Base-by-base conservation (phyloP, 2,888 invertebrate species). In the Myopa tessellatipennis region DNA sequence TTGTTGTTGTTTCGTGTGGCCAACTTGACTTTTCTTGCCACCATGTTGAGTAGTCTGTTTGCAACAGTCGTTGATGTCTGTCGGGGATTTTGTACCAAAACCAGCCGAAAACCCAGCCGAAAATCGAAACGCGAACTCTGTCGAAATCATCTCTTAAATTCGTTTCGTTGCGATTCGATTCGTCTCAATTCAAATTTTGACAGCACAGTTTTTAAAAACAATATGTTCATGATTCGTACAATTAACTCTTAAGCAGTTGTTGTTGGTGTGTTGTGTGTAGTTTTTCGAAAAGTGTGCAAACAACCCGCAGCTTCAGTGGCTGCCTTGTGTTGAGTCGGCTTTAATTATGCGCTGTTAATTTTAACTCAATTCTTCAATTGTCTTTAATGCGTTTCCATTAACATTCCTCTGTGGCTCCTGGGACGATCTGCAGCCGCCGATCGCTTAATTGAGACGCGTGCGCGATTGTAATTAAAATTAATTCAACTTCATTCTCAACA, bases 11-110 rank as follows among this genome's bases (percentile, higher is more conserved):
- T 45, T 40, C 40, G 67, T 76, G 77, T 73, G 79, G 77, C 74
- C 80, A 79, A 81, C 79, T 78, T 78, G 80, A 77, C 77, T 81
- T 79, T 80, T 81, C 79, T 38, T 77, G 81, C 76, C 73, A 77
- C 80, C 78, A 78, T 77, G 81, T 79, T 77, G 78, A 79, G 26
- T 63, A 79, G 79, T 79, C 79, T 79, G 79, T 68, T 77, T 63
- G 77, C 79, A 79, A 77, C 79, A 79, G 79, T 79, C 79, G 77
- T 68, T 70, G 65, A 74, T 73, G 79, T 79, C 68, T 79, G 77
- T 79, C 75, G 79, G 50, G 74, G 65, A 36, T 65, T 74, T 50
- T 65, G 1, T 18, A 61, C 61, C 40, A 63, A 73, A 72, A 45
- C 40, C 18, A 71, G 58, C 36, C 55, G 69, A 50, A 14, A 5